phyloP scores from a whole-genome alignment of 1,140 invertebrate genomes.

The Melipona quadrifasciata region DNA sequence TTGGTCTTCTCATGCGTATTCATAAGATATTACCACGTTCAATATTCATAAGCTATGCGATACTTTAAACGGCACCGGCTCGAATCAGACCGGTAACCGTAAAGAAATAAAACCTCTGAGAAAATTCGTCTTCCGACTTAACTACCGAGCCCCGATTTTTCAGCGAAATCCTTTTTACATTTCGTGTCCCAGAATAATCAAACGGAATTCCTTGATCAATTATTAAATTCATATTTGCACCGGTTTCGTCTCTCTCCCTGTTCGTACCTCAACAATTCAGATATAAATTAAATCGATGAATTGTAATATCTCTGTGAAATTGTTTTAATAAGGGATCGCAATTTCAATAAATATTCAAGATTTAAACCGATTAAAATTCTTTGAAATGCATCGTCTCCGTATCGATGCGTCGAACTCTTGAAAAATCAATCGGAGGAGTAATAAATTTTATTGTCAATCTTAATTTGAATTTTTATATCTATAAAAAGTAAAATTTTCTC shows the following conservation, averaged over 20 bases:
- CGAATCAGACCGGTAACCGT: conserved; percentile 13
- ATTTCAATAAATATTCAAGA: background rate
- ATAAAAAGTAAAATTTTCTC: too few relatives aligned
- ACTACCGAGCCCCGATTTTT: background rate
- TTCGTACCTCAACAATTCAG: background rate
- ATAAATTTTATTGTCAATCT: too few relatives aligned
- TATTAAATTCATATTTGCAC: background rate
- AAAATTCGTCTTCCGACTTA: background rate
- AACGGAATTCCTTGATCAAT: background rate
- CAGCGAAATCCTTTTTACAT: background rate
- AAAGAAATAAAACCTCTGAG: conserved; percentile 12
- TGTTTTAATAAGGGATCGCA: background rate
- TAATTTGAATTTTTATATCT: too few relatives aligned
- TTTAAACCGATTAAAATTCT: too few relatives aligned
- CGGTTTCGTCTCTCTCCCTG: background rate
- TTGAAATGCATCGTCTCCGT: too few relatives aligned
- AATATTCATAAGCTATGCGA: conserved; percentile 51
- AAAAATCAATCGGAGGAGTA: too few relatives aligned
- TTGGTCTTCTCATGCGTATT: conserved; percentile 50
- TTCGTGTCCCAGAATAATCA: background rate
- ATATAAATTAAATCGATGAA: background rate
- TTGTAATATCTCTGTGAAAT: background rate
- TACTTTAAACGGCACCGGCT: conserved; percentile 30
- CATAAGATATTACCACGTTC: conserved; percentile 46
- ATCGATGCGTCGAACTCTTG: background rate